Evolutionary conservation across 2,113 vertebrate genomes (phyloP), one percentile per base, ranked within the genome.

Genomic region (Mionectes macconnelli): DNA sequence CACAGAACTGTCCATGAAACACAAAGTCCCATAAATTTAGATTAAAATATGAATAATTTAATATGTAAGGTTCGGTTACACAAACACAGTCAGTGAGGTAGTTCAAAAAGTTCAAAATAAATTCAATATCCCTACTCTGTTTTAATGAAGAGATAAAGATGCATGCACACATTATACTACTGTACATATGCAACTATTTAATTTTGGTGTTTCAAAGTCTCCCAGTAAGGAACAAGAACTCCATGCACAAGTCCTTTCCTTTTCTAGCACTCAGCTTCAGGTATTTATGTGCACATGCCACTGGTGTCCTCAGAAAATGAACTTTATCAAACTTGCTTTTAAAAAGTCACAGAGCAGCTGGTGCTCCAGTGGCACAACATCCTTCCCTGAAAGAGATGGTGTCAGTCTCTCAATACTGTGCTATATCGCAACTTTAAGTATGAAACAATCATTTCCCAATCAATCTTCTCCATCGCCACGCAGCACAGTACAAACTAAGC

Each of bases 11-110:
- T 89, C 45, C 64, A 53, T 42, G 80, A 94, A 92, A 90, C 79
- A 92, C 33, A 92, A 53, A 88, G 72, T 89, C 76, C 92, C 52
- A 88, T 77, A 82, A 63, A 93, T 87, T 82, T 93, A 87, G 77
- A 95, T 96, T 91, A 87, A 96, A 95, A 91, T 52, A 82, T 93
- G 7, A 95, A 94, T 93, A 93, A 96, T 91, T 89, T 52, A 95
- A 69, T 60, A 86, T 15, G n/a, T 23, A 79, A 82, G 31, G 33
- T 35, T 91, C 87, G 66, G 37, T 86, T 94, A 86, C 88, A 92
- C 79, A 93, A 92, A 90, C 28, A 56, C 14, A 73, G 49, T 40
- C 35, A 80, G 22, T 31, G 28, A 92, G 49, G 45, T 55, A 77
- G 63, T 37, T n/a, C 39, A 42, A 92, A 87, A 89, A 12, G 60